Evolutionary conservation across 2,888 invertebrate species (phyloP).

Genomic region (Masnerella sp.): DNA sequence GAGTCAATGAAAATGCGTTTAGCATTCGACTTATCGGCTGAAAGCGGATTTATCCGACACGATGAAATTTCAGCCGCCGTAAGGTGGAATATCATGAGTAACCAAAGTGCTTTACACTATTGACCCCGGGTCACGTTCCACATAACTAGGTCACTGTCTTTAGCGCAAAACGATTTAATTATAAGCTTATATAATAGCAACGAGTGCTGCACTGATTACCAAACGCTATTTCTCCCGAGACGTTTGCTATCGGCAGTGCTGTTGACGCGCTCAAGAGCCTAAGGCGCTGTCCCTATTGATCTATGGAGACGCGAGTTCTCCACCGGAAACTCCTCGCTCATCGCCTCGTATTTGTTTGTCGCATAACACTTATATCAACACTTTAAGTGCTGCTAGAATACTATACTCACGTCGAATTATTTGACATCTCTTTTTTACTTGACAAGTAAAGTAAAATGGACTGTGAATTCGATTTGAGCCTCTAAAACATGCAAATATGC

Average conservation of each 20-base stretch:
- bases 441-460: no score
- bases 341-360: slow-evolving; percentile 3
- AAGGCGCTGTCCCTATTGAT: slow-evolving; percentile 18
- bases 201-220: slow-evolving; percentile 63
- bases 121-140: slow-evolving; percentile 28
- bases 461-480: no score
- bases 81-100: slow-evolving; percentile 25
- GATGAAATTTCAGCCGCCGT: slow-evolving; percentile 20
- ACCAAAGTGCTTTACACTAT: slow-evolving; percentile 34
- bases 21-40: slow-evolving; percentile 15
- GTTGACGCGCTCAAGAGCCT: slow-evolving; percentile 45
- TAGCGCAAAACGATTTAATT: slow-evolving; percentile 67
- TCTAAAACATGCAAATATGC: no score
- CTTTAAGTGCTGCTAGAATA: background rate
- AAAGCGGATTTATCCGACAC: slow-evolving; percentile 24
- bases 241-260: slow-evolving; percentile 56
- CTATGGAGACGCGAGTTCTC: slow-evolving; percentile 13
- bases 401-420: background rate
- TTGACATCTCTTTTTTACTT: background rate
- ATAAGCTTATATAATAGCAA: slow-evolving; percentile 65
- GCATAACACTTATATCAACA: slow-evolving; percentile 3
- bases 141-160: slow-evolving; percentile 48
- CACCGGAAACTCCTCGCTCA: slow-evolving; percentile 9
- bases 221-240: slow-evolving; percentile 40
- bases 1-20: slow-evolving; percentile 19